phyloP scores from a whole-genome alignment of 2,797 vertebrate species.

The Pseudocheirus occidentalis region DNA sequence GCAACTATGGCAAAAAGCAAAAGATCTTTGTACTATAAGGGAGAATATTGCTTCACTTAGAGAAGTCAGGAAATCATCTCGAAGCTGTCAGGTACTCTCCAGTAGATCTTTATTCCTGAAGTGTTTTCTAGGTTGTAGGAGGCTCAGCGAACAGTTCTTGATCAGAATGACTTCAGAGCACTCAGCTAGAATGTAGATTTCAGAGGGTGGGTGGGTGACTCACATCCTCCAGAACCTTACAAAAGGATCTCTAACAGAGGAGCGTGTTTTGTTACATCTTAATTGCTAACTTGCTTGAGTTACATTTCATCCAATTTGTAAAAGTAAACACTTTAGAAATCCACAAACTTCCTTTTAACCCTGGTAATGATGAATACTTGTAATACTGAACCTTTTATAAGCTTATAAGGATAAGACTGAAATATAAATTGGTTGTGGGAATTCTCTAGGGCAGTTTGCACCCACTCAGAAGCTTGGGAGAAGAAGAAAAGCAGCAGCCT shows the following conservation, averaged over 20 bases:
- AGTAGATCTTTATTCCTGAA: constrained; percentile 1
- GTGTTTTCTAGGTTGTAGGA: constrained; percentile 1
- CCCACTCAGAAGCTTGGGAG: not conserved
- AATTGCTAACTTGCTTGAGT: not conserved
- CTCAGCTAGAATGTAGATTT: not conserved
- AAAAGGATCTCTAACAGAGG: not conserved
- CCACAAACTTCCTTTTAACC: not conserved
- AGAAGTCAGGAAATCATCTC: not conserved
- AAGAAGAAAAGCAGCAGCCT: not conserved
- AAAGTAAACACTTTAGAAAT: not conserved
- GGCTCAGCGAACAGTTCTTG: not conserved
- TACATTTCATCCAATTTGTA: not conserved
- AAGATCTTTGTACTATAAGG: not conserved
- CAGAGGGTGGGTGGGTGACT: not conserved
- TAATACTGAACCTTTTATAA: not conserved
- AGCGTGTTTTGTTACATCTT: not conserved
- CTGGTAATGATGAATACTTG: not conserved
- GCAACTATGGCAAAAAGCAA: not conserved
- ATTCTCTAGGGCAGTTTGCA: not conserved
- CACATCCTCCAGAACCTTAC: not conserved
- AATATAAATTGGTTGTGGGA: not conserved
- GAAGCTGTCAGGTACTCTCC: not conserved
- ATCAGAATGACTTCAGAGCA: not conserved
- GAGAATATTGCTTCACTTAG: not conserved
- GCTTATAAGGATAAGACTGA: not conserved